Conservation (phyloP, 2,797 vertebrate genomes). For the Paedocypris micromegethes region DNA sequence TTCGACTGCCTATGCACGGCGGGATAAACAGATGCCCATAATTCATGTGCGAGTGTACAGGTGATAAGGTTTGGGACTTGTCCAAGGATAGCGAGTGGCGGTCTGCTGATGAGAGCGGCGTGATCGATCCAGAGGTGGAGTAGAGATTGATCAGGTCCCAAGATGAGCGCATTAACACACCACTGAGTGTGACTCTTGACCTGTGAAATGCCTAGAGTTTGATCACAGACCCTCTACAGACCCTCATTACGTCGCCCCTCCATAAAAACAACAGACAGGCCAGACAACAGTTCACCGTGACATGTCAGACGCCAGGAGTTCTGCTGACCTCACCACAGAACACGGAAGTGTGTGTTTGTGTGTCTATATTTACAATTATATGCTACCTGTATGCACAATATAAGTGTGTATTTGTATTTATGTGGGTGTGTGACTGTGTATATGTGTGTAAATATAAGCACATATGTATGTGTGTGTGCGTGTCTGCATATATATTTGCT, state of each 20-base stretch:
- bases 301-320: neutral
- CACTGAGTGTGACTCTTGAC: constrained; percentile 79
- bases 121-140: constrained; percentile 78
- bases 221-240: constrained; percentile 56
- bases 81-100: constrained; percentile 33
- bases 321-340: no score
- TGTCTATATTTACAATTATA: no score
- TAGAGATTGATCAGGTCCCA: constrained; percentile 85
- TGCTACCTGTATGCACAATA: no score
- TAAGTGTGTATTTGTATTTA: no score
- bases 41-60: constrained; percentile 26
- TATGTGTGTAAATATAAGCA: no score
- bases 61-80: constrained; percentile 14
- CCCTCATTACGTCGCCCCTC: constrained; percentile 31
- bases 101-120: constrained; percentile 51
- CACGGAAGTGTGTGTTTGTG: no score
- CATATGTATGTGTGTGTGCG: no score
- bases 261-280: constrained; percentile 45
- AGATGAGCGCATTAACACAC: constrained; percentile 82
- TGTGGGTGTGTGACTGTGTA: no score
- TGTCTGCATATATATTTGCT: no score
- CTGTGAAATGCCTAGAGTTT: constrained; percentile 64
- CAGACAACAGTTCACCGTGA: constrained; percentile 23
- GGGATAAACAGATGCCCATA: constrained; percentile 21
- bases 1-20: neutral